A percentile compares a stretch with the other conserved stretches of the same genome.
Conservation (phyloP, 2,113 vertebrate species). For the Gnathonemus echidnorhynchus region DNA sequence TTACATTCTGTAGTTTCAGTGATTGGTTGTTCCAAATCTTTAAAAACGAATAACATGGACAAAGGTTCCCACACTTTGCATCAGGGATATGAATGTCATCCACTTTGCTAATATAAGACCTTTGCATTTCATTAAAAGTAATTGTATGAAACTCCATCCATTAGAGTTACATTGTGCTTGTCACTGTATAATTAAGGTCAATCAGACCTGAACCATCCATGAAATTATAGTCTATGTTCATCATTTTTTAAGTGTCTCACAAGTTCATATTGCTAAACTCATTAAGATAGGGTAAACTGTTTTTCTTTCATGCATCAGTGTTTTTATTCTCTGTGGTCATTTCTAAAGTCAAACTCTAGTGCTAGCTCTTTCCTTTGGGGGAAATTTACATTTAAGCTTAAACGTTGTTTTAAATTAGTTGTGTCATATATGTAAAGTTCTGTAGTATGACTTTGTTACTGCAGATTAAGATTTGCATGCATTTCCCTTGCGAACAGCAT, state of each 20-base stretch:
- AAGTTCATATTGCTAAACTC: background rate
- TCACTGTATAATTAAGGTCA: background rate
- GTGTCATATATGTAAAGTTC: background rate
- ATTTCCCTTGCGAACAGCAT: background rate
- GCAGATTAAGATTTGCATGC: background rate
- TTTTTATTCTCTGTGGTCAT: background rate
- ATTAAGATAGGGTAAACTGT: background rate
- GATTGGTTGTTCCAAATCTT: background rate
- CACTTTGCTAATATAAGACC: background rate
- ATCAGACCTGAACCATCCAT: background rate
- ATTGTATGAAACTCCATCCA: background rate
- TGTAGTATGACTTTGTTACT: background rate
- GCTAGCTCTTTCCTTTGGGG: background rate
- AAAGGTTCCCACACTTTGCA: background rate
- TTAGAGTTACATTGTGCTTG: background rate
- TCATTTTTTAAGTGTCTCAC: background rate
- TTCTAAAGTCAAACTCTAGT: background rate
- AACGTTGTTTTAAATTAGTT: background rate
- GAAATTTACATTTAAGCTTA: background rate
- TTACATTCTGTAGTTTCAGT: background rate
- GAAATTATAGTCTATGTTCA: background rate
- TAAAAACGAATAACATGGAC: background rate
- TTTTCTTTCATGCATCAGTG: background rate
- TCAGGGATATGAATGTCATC: background rate
- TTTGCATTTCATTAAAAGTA: constrained; percentile 5